phyloP scores from a whole-genome alignment of 1,140 invertebrate genomes.

The Rhagoletis pomonella region DNA sequence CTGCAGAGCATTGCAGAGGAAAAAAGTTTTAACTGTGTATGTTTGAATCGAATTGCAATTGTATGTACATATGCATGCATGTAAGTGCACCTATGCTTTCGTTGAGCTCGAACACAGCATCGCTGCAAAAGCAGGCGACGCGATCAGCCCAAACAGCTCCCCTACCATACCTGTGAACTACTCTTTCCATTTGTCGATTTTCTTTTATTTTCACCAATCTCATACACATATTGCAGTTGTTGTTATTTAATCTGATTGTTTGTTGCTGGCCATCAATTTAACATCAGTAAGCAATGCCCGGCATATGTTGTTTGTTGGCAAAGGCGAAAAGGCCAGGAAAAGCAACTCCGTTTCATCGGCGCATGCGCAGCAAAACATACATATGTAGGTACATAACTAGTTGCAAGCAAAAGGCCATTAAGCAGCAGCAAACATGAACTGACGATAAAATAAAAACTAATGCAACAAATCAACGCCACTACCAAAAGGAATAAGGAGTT shows the following conservation, averaged over 20 bases:
- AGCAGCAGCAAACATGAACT: slow-evolving; percentile 4
- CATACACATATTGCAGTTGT: not conserved
- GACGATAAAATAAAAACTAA: slow-evolving; percentile 16
- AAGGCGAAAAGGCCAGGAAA: not conserved
- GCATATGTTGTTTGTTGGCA: not conserved
- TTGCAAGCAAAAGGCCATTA: not conserved
- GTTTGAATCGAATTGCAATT: not conserved
- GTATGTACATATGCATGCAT: not conserved
- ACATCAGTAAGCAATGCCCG: not conserved
- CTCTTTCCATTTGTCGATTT: no score
- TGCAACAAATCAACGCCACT: slow-evolving; percentile 14
- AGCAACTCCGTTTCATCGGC: not conserved
- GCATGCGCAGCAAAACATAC: not conserved
- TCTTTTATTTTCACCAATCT: no score
- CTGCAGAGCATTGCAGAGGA: no score
- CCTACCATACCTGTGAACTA: no score
- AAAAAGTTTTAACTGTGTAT: not conserved
- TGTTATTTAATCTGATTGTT: slow-evolving; percentile 25
- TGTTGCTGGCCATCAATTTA: not conserved
- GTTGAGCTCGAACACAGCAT: not conserved
- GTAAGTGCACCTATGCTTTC: not conserved
- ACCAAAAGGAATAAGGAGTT: not conserved
- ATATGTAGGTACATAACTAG: no score
- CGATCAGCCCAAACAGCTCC: not conserved
- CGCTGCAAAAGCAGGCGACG: not conserved